phyloP scores from a whole-genome alignment of 2,888 invertebrate genomes.

The Gymnocheta viridis region DNA sequence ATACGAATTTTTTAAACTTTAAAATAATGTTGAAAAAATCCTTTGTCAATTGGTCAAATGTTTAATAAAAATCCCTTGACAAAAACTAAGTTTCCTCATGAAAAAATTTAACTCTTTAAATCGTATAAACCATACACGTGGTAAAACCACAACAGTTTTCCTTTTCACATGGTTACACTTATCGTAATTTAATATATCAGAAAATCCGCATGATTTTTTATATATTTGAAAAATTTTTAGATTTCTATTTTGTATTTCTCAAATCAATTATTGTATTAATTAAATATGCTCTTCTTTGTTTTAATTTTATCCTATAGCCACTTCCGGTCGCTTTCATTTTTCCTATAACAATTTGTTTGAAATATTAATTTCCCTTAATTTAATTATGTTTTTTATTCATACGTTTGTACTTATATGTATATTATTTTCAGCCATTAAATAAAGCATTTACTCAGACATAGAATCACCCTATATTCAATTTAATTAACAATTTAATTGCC shows the following conservation, averaged over 20 bases:
- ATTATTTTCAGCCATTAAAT: no score
- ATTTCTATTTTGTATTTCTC: neutral
- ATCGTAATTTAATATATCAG: no score
- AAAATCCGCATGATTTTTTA: no score
- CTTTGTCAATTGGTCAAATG: no score
- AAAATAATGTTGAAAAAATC: no score
- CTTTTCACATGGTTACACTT: no score
- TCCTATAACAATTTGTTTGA: neutral
- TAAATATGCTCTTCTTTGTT: neutral
- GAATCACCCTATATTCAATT: constrained; percentile 20
- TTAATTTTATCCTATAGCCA: neutral
- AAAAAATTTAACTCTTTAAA: no score
- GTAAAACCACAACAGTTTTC: no score
- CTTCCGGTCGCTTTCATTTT: constrained; percentile 12
- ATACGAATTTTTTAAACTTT: no score
- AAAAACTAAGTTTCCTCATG: no score
- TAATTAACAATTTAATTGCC: constrained; percentile 40
- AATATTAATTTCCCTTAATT: neutral
- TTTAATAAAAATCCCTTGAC: no score
- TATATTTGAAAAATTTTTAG: neutral
- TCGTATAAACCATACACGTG: no score
- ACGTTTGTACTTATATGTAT: neutral
- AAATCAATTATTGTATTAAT: neutral
- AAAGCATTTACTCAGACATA: neutral
- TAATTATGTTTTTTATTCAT: neutral